These are phyloP conservation scores for Phoenicopterus ruber DNA, from an alignment of 2,113 vertebrate species.

Conservation along the genomic window DNA sequence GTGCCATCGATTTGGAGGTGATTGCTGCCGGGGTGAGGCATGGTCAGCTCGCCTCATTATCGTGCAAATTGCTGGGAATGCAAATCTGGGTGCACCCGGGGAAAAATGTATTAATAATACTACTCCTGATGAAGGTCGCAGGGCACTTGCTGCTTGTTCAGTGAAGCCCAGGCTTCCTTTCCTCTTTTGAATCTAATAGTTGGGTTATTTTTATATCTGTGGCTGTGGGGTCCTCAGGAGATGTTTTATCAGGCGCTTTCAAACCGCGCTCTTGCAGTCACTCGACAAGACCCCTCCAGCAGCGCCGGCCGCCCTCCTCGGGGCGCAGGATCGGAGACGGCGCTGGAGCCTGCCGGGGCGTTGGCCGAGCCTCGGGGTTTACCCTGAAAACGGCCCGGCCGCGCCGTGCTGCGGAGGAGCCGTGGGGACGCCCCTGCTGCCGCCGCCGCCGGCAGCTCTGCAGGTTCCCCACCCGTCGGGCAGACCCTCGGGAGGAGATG, in stretches of 20 bases:
- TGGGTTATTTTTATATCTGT: not conserved
- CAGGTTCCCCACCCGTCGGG: not conserved
- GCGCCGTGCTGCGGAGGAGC: accelerated
- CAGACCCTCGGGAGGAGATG: not conserved
- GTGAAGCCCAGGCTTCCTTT: not conserved
- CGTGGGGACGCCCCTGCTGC: accelerated
- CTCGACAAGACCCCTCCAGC: not conserved
- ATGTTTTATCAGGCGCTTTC: not conserved
- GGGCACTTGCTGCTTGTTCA: not conserved
- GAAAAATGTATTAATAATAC: not conserved
- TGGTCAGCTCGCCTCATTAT: not conserved
- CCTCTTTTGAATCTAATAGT: not conserved
- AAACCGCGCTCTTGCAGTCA: not conserved
- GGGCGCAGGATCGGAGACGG: accelerated
- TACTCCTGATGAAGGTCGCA: not conserved
- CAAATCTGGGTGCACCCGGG: not conserved
- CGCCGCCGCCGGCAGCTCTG: not conserved
- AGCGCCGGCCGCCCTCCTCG: accelerated
- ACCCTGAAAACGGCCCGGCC: accelerated
- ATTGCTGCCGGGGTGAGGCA: not conserved
- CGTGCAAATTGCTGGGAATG: not conserved
- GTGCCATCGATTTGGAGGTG: not conserved
- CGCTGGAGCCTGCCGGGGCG: accelerated
- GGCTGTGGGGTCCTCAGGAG: not conserved
- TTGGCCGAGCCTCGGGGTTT: not conserved